Conservation (phyloP, 1,140 invertebrate species). For the Cyclargus thomasi region DNA sequence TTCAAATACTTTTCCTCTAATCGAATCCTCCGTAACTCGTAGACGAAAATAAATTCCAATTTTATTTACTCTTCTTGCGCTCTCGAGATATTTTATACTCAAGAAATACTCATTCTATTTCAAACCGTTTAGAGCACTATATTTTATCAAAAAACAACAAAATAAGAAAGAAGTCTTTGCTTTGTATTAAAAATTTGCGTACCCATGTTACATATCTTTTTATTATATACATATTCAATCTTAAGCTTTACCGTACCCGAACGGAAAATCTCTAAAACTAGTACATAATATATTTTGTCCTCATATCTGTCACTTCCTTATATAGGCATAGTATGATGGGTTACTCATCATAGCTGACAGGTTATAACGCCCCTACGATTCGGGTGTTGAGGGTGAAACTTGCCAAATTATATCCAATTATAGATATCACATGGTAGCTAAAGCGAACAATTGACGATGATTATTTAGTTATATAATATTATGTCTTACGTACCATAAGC, state of each 20-base stretch:
- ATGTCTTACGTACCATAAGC: too few relatives aligned
- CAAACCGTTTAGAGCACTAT: neutral
- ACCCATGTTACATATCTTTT: too few relatives aligned
- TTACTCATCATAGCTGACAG: neutral
- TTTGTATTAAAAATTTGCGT: too few relatives aligned
- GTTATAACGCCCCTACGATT: neutral
- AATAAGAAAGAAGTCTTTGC: too few relatives aligned
- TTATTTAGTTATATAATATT: too few relatives aligned
- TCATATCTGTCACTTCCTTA: neutral
- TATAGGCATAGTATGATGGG: neutral
- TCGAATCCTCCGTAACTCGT: slow-evolving; percentile 1
- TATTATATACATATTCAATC: too few relatives aligned
- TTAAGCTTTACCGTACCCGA: too few relatives aligned
- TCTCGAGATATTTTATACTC: neutral
- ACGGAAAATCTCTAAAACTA: neutral
- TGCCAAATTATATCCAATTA: neutral
- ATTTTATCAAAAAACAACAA: too few relatives aligned
- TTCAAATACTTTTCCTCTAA: slow-evolving; percentile 12
- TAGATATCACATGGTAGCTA: neutral
- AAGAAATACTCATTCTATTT: neutral
- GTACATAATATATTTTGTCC: neutral
- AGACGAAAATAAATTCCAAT: slow-evolving; percentile 7
- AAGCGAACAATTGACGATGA: too few relatives aligned
- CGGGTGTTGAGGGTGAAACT: neutral
- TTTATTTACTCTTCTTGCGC: slow-evolving; percentile 1